Evolutionary conservation across 1,140 invertebrate genomes (phyloP).

Genomic region (Nymphalis io): DNA sequence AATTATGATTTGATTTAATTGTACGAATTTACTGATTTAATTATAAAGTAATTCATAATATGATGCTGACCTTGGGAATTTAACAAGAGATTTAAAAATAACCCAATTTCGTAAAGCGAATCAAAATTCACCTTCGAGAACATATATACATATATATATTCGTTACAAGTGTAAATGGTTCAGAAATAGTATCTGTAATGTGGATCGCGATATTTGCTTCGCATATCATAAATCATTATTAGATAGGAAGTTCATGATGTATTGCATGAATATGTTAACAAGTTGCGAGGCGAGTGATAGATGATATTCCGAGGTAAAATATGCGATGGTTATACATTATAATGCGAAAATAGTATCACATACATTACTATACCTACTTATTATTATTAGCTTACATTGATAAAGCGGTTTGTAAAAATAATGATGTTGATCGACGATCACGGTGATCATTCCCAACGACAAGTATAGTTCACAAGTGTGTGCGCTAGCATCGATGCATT

Average conservation of each 20-base stretch:
- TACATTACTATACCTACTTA: background rate
- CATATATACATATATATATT: too few relatives aligned
- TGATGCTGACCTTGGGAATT: too few relatives aligned
- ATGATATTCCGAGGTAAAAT: conserved; percentile 24
- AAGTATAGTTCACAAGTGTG: too few relatives aligned
- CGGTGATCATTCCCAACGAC: too few relatives aligned
- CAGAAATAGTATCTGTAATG: background rate
- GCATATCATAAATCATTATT: conserved; percentile 38
- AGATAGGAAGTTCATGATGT: conserved; percentile 30
- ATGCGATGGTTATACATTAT: conserved; percentile 17
- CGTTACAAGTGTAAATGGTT: too few relatives aligned
- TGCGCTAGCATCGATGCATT: too few relatives aligned
- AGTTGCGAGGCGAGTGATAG: conserved; percentile 34
- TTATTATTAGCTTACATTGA: background rate
- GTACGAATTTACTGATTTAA: too few relatives aligned
- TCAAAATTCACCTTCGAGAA: too few relatives aligned
- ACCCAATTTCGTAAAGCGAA: too few relatives aligned
- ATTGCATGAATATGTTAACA: conserved; percentile 38
- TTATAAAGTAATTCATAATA: too few relatives aligned
- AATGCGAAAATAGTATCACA: conserved; percentile 15
- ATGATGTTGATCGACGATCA: background rate
- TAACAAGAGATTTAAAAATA: too few relatives aligned
- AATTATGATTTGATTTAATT: too few relatives aligned
- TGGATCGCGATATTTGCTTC: conserved; percentile 12
- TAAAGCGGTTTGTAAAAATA: background rate